Base-by-base conservation (phyloP, 1,140 invertebrate species). In the Orchesella cincta region DNA sequence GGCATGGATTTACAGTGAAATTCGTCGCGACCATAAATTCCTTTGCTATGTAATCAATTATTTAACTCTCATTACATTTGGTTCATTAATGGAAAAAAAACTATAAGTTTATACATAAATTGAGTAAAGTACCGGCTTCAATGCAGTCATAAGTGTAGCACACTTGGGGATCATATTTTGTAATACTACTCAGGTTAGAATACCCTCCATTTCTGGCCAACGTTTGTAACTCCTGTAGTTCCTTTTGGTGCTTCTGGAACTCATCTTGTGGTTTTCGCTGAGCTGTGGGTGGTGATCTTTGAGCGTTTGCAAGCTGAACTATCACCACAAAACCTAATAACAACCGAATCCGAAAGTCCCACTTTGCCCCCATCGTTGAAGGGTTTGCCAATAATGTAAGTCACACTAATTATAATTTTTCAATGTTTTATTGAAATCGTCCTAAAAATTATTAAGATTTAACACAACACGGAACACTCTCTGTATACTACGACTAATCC, bases 121-220 rank as follows among this genome's bases (percentile, higher is more conserved):
- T 26, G 5, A 57, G 52, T 5, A 18, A 14, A 23, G 12, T 57
- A 57, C 52, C 52, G 23, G 62, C 62, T 23, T 67, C 62, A 67
- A 67, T 67, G 31, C 62, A 67, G 26, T 31, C 62, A 31, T 18
- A 23, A 16, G 62, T 67, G 29, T 67, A 67, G 31, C 62, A 67
- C 2, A 67, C 62, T 3, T 23, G 5, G 29, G 26, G 12, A n/a
- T 67, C 28, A 31, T 12, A 67, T 29, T 67, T 67, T 31, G 62
- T 67, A 67, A 67, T 67, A 8, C 26, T 31, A 14, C 23, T 23
- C 33, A 29, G 62, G 33, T 67, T 67, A 12, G 62, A 33, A 33
- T 67, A 29, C 5, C 29, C 29, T 12, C 62, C 62, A 3, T 67
- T 23, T 33, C 33, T 5, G 8, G 62, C 62, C 14, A 67, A 31